Percentiles rank a stretch among this genome's conserved stretches.
Evolutionary conservation across 2,888 invertebrate genomes (phyloP).

Genomic region (Epinotia demarniana): DNA sequence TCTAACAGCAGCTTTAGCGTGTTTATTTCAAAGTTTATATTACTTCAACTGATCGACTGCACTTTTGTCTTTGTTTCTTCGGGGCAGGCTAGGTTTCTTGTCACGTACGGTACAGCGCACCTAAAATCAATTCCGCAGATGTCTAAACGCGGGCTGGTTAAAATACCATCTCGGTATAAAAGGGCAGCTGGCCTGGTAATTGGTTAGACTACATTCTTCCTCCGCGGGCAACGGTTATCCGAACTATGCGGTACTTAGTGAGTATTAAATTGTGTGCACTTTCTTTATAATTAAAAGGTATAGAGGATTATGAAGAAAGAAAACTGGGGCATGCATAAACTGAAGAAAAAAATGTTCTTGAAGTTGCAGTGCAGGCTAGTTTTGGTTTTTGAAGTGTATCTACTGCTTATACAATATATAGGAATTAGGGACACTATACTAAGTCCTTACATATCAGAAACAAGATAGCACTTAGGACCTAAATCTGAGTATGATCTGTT

Average conservation of each 20-base stretch:
- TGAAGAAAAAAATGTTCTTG: not conserved
- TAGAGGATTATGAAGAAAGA: not conserved
- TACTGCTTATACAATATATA: not conserved
- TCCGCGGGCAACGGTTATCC: constrained; percentile 57
- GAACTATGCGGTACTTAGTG: constrained; percentile 71
- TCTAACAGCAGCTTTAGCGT: not conserved
- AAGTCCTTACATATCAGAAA: too few species aligned
- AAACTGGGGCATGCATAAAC: not conserved
- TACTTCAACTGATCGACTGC: not conserved
- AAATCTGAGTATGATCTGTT: too few species aligned
- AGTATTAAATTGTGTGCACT: constrained; percentile 55
- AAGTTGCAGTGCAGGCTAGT: not conserved
- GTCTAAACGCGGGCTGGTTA: constrained; percentile 51
- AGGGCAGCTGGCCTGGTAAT: constrained; percentile 61
- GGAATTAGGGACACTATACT: too few species aligned
- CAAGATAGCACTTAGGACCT: too few species aligned
- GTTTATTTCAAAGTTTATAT: not conserved
- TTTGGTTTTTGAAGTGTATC: not conserved
- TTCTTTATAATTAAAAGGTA: constrained; percentile 5
- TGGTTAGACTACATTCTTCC: constrained; percentile 67
- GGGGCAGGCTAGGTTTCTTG: constrained; percentile 2
- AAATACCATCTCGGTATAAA: constrained; percentile 71
- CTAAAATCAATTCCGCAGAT: constrained; percentile 50
- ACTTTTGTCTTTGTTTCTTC: not conserved
- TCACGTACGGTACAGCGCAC: constrained; percentile 37